Evolutionary conservation across 2,888 invertebrate species (phyloP).

Genomic region (Pterostichus madidus): DNA sequence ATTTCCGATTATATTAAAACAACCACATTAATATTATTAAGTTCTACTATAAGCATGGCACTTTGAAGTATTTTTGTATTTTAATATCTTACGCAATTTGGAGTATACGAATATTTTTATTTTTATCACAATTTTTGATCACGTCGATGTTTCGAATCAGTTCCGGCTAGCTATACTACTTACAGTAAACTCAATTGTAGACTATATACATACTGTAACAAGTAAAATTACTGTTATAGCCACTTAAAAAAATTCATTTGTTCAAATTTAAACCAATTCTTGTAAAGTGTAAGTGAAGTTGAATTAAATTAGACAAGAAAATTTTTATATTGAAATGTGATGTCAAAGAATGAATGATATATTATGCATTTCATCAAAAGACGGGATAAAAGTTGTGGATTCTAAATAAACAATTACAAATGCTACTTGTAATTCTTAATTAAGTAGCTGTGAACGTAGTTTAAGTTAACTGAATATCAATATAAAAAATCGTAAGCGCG

Average conservation of each 20-base stretch:
- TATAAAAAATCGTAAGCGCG: background rate
- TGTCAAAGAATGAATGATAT: too few relatives aligned
- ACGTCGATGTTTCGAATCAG: constrained; percentile 41
- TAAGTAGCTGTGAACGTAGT: background rate
- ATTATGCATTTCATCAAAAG: too few relatives aligned
- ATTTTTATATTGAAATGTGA: too few relatives aligned
- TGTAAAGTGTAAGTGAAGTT: too few relatives aligned
- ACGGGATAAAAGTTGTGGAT: too few relatives aligned
- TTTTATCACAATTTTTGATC: constrained; percentile 53
- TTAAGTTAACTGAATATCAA: background rate
- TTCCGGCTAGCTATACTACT: constrained; percentile 25
- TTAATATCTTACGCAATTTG: constrained; percentile 38
- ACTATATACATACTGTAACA: background rate
- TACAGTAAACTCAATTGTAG: constrained; percentile 13
- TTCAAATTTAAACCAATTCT: background rate
- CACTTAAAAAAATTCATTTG: too few relatives aligned
- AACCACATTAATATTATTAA: constrained; percentile 6
- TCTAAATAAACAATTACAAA: too few relatives aligned
- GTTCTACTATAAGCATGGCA: constrained; percentile 35
- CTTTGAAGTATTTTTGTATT: constrained; percentile 23
- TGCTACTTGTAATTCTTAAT: background rate
- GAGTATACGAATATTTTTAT: constrained; percentile 42
- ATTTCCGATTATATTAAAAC: constrained; percentile 23
- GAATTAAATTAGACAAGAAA: too few relatives aligned
- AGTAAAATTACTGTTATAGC: constrained; percentile 10